Base-by-base conservation (phyloP, 2,888 invertebrate species). In the Sepiola atlantica region DNA sequence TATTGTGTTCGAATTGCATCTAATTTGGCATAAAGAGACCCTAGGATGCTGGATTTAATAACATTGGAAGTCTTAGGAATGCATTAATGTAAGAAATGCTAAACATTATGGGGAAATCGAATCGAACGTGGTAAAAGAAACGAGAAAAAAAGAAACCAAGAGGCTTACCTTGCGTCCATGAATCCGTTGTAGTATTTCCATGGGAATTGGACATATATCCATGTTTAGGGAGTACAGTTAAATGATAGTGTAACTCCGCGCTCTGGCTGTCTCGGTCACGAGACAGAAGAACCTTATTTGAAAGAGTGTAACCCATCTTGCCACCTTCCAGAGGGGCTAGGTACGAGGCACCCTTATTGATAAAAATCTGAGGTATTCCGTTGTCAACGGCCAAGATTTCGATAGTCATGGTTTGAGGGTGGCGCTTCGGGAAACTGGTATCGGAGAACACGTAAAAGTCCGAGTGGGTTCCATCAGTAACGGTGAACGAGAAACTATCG, bases 161-260 rank as follows among this genome's bases (percentile, higher is more conserved):
- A 93, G 21, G 93, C 96, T 95, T 96, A 97, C 97, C 97, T 96
- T 97, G 97, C 0, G 97, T 97, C 97, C 97, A 97, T 94, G 96
- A 96, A 92, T 94, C 95, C 94, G 97, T 95, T 94, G 95, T 96
- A 54, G 95, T 94, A 94, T 96, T 96, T 28, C 96, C 96, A 35
- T 95, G 95, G 16, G 95, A 94, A 95, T 97, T 96, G 93, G 96
- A 95, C 92, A 97, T 94, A 94, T 96, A 96, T 35, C 97, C 97
- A 95, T 96, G 95, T 61, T 95, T 94, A 1, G 97, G 97, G 18
- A 95, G 95, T 12, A 96, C 94, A 18, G 96, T 97, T 90, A 97
- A 94, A 45, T 95, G 95, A 95, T 96, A 97, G 45, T 95, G 94
- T 55, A 97, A 95, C 21, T 95, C 95, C 91, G 96, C 95, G 35